Evolutionary conservation across 2,888 invertebrate species (phyloP).

Genomic region (Augochlorella aurata): DNA sequence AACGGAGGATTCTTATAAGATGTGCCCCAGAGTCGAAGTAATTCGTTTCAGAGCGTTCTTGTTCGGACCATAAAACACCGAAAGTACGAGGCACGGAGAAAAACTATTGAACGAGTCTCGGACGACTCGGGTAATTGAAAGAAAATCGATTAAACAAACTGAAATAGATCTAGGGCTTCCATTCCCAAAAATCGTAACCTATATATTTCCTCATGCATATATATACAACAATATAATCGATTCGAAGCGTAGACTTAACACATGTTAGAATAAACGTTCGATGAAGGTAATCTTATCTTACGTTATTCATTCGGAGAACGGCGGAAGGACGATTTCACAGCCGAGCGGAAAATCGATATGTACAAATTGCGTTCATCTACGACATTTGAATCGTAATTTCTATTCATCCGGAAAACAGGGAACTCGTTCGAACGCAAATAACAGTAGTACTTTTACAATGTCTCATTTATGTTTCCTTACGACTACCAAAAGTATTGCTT

Average conservation of each 20-base stretch:
- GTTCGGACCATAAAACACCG: neutral
- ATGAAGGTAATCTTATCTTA: neutral
- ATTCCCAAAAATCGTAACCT: neutral
- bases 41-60: neutral
- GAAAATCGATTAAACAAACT: constrained; percentile 9
- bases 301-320: neutral
- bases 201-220: neutral
- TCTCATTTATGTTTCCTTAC: neutral
- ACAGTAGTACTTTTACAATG: neutral
- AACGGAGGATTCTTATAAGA: constrained; percentile 7
- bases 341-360: neutral
- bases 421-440: neutral
- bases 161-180: neutral
- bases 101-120: constrained; percentile 1
- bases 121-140: constrained; percentile 6
- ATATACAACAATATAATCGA: neutral
- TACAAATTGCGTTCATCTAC: neutral
- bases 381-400: neutral
- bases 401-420: neutral
- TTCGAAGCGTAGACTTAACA: neutral
- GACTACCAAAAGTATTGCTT: neutral
- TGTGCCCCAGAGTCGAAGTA: neutral
- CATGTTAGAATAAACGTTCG: neutral
- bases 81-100: neutral
- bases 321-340: neutral